These are phyloP conservation scores for Ptilodon capucinus DNA, from an alignment of 2,888 invertebrate genomes.

Conservation along the genomic window DNA sequence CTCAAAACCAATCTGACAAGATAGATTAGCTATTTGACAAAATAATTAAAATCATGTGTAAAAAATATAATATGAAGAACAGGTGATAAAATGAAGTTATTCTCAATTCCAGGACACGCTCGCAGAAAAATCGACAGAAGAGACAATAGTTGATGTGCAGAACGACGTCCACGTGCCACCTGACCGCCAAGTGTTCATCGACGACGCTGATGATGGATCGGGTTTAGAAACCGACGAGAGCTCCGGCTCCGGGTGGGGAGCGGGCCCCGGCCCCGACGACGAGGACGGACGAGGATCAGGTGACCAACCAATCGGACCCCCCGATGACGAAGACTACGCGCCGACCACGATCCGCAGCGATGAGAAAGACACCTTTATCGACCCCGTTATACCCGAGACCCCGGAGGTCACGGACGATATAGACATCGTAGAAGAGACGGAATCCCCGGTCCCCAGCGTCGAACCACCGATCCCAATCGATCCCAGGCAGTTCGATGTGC, in stretches of 20 bases:
- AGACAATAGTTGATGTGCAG: slow-evolving; percentile 51
- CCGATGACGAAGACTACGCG: slow-evolving; percentile 75
- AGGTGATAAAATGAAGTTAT: background rate
- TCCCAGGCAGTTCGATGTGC: slow-evolving; percentile 58
- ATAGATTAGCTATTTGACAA: background rate
- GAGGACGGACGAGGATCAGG: slow-evolving; percentile 84
- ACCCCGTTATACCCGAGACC: slow-evolving; percentile 10
- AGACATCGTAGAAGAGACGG: slow-evolving; percentile 26
- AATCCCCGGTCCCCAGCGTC: slow-evolving; percentile 33
- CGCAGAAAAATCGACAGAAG: slow-evolving; percentile 58
- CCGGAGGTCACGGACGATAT: slow-evolving; percentile 14
- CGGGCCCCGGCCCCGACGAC: slow-evolving; percentile 88
- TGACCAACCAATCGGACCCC: slow-evolving; percentile 56
- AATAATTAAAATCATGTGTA: background rate
- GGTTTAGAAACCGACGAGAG: slow-evolving; percentile 91
- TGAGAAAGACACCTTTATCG: slow-evolving; percentile 21
- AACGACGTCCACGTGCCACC: slow-evolving; percentile 71
- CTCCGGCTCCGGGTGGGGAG: slow-evolving; percentile 91
- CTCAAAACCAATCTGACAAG: background rate
- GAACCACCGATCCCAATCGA: slow-evolving; percentile 49
- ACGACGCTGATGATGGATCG: slow-evolving; percentile 85
- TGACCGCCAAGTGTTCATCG: slow-evolving; percentile 87
- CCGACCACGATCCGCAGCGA: slow-evolving; percentile 35
- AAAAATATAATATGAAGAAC: background rate
- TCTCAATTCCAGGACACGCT: slow-evolving; percentile 65